Evolutionary conservation across 2,113 vertebrate genomes (phyloP), one percentile per base, ranked within the genome.

Genomic region (Nanger granti): DNA sequence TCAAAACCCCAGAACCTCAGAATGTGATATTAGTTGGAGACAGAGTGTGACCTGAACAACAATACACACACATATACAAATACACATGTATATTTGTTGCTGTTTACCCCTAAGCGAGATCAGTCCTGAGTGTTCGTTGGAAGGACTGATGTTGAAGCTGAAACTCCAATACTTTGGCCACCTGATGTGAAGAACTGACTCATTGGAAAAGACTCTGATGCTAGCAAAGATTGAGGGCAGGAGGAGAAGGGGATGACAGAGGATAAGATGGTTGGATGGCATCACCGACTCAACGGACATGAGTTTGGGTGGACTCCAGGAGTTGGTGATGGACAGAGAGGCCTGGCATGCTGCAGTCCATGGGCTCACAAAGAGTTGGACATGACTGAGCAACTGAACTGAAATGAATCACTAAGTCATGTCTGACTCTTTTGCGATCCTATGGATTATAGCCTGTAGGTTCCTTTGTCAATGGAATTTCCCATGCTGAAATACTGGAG

Each of bases 371-470:
- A 64, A 64, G 62, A 64, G 62, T 4, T 17, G 29, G 29, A 64
- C 29, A 34, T 0, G 0, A 15, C 29, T 64, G 14, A 64, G 62
- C 3, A 0, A 64, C 29, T 34, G 62, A 34, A 34, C 29, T 64
- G 62, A 64, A 34, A 13, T 64, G 62, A 64, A 64, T 31, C 60
- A 64, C 6, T 31, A 15, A 31, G 29, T 64, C 60, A 73, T 37
- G n/a, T 73, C 66, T 73, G 66, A 73, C 66, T 73, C 66, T 73
- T 73, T 37, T 73, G 66, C 4, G 0, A 73, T 34, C 66, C 66
- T 73, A 11, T 22, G 18, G 18, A 73, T 73, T 73, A 73, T 73
- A 73, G 66, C 66, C 66, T 73, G 20, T 73, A 73, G n/a, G 66
- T 73, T 73, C 66, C 66, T 73, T 37, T 37, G 66, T 73, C 66